phyloP scores from a whole-genome alignment of 1,140 invertebrate genomes.

The Trichonephila clavipes region DNA sequence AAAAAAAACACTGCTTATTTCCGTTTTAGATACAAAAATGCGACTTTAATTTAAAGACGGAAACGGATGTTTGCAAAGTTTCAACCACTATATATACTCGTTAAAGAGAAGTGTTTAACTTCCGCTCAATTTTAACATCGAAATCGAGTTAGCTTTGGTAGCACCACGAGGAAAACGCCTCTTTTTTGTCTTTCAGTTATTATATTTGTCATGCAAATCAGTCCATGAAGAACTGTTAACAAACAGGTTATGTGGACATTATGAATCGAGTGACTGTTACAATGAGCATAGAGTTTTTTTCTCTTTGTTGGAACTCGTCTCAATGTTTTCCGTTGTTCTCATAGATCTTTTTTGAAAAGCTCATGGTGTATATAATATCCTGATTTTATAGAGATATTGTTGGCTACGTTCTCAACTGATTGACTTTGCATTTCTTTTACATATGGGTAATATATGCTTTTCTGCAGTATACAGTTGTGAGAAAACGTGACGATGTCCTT shows the following conservation, averaged over 20 bases:
- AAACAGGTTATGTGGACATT: conserved; percentile 43
- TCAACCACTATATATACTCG: conserved; percentile 67
- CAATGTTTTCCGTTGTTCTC: not conserved
- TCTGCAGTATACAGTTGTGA: not conserved
- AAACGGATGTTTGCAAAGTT: conserved; percentile 74
- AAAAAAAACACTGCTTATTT: conserved; percentile 22
- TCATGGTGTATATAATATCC: not conserved
- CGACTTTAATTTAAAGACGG: conserved; percentile 75
- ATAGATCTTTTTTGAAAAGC: not conserved
- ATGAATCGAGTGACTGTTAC: not conserved
- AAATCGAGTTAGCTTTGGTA: conserved; percentile 59
- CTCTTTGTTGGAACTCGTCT: not conserved
- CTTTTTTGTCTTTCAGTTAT: conserved; percentile 44
- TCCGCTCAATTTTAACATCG: conserved; percentile 75
- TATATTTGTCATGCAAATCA: conserved; percentile 60
- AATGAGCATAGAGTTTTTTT: not conserved
- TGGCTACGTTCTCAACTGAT: not conserved
- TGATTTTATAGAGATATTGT: not conserved
- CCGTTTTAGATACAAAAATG: conserved; percentile 51
- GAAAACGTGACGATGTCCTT: too few relatives aligned
- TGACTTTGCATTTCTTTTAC: not conserved
- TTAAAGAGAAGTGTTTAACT: conserved; percentile 74
- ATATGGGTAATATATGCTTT: not conserved
- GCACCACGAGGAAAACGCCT: conserved; percentile 61
- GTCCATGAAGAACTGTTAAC: not conserved